Evolutionary conservation across 2,113 vertebrate genomes (phyloP).

Genomic region (Isichthys henryi): DNA sequence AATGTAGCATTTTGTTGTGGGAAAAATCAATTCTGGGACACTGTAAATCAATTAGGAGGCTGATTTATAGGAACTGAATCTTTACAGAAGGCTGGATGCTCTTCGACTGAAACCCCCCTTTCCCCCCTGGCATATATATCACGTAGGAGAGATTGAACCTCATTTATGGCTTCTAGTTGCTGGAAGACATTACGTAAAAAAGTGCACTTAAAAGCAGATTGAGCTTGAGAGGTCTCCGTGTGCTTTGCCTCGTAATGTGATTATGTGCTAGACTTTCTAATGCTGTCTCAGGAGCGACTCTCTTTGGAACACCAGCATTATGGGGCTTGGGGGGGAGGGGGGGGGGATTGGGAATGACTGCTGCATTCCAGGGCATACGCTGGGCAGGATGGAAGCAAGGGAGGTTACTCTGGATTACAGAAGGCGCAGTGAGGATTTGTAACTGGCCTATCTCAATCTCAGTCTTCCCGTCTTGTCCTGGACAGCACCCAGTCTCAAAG

Average conservation of each 20-base stretch:
- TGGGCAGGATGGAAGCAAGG: background rate
- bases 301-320: background rate
- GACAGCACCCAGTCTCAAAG: background rate
- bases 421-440: background rate
- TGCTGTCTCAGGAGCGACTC: background rate
- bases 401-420: background rate
- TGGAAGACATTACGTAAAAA: background rate
- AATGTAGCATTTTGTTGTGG: background rate
- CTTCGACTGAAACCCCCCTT: background rate
- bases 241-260: slow-evolving; percentile 2
- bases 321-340: background rate
- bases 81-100: background rate
- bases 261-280: slow-evolving; percentile 17
- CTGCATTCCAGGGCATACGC: background rate
- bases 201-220: background rate
- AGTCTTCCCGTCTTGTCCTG: background rate
- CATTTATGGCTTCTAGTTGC: background rate
- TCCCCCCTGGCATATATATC: background rate
- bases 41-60: background rate
- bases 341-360: background rate
- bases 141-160: background rate
- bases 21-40: background rate
- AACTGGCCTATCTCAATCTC: background rate
- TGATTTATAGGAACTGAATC: background rate
- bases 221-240: background rate